Evolutionary conservation across 2,113 vertebrate genomes (phyloP), one percentile per base, ranked within the genome.

Genomic region (Callipepla squamata): DNA sequence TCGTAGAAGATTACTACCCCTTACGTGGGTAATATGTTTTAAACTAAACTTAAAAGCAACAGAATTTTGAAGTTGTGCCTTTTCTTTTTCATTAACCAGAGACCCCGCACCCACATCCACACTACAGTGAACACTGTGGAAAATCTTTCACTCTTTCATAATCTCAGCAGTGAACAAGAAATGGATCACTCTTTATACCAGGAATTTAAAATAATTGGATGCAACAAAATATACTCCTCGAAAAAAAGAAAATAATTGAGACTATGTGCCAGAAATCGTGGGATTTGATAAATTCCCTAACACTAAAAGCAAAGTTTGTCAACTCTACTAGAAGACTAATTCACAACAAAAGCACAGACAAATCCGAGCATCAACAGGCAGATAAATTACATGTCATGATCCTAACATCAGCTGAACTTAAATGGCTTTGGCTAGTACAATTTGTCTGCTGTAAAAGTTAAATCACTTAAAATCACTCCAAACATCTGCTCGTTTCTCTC

Each of bases 171-270:
- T 32, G 40, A 90, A 36, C 12, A 53, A 76, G 13, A 79, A 80
- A 65, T 8, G 4, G 15, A 55, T 58, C 30, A 10, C 32, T 55
- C 88, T 20, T 66, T 67, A 38, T 0, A 34, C 18, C 0, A 0
- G 6, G 22, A 85, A 53, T 32, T 73, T 58, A 25, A 74, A 59
- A 42, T 36, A 66, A 69, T 13, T 36, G 19, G 1, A 55, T 7
- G 9, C 23, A 87, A n/a, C 21, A 50, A 82, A 48, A 85, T 58
- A 48, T 69, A 59, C 19, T 76, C 82, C 32, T 63, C 32, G 13
- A 13, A 59, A 73, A 66, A 65, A 23, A 15, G 11, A 59, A 73
- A 66, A 63, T 21, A 7, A 63, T 32, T 47, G 13, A 51, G n/a
- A 32, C 13, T 42, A 22, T 8, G 38, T 6, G 68, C 7, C 28